Percentiles rank a stretch among this genome's conserved stretches.
These are phyloP conservation scores for Rhabdomys dilectus DNA, from an alignment of 2,113 vertebrate genomes.

Conservation along the genomic window DNA sequence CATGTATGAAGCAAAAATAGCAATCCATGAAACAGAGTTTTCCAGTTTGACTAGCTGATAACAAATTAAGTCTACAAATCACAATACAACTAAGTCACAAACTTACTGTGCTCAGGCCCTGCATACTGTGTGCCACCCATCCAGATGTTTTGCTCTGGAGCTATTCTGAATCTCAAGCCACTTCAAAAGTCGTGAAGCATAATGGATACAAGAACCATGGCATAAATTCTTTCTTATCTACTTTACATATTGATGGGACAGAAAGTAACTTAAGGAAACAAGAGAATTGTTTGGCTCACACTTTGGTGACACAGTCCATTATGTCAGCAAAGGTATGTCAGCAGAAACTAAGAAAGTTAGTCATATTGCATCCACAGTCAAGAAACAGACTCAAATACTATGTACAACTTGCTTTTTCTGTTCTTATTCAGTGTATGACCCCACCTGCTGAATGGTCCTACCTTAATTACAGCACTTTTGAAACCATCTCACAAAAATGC, in stretches of 20 bases:
- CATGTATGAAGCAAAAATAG: neutral
- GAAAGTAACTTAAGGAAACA: neutral
- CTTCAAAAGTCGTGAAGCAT: neutral
- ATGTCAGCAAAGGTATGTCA: neutral
- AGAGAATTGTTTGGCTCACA: neutral
- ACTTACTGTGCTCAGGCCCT: neutral
- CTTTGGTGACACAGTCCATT: neutral
- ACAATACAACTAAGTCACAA: neutral
- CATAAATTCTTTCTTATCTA: neutral
- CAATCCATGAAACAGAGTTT: neutral
- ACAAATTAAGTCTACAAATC: constrained; percentile 17
- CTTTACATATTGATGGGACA: neutral
- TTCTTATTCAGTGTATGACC: neutral
- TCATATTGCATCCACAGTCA: no score
- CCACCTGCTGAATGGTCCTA: no score
- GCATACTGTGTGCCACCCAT: neutral
- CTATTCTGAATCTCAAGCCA: neutral
- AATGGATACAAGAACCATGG: neutral
- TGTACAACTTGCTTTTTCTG: neutral
- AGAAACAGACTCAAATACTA: neutral
- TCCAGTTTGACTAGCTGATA: neutral
- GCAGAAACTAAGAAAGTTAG: neutral
- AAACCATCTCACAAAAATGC: neutral
- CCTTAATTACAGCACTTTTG: no score
- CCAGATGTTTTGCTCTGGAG: neutral